Evolutionary conservation across 2,113 vertebrate species (phyloP).

Genomic region (Bujurquina vittata): DNA sequence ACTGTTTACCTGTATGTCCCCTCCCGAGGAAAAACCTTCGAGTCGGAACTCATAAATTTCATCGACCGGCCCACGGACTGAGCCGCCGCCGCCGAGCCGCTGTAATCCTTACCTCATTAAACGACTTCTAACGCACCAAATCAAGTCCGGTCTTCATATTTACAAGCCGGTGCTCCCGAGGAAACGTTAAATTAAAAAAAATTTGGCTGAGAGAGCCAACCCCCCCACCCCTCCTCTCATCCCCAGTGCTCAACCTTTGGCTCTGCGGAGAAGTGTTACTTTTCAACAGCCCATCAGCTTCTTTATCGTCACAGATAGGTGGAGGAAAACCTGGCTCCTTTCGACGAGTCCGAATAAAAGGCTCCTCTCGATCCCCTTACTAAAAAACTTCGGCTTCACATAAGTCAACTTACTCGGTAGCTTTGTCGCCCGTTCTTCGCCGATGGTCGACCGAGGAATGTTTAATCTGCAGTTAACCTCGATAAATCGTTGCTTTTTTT

Average conservation of each 20-base stretch:
- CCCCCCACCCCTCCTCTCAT: conserved; percentile 42
- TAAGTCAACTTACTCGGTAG: conserved; percentile 81
- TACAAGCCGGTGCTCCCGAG: conserved; percentile 14
- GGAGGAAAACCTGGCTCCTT: conserved; percentile 81
- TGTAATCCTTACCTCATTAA: conserved; percentile 69
- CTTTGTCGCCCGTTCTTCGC: conserved; percentile 69
- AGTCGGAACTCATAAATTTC: conserved; percentile 66
- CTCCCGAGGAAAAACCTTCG: conserved; percentile 45
- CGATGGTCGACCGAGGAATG: conserved; percentile 65
- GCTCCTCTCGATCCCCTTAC: conserved; percentile 70
- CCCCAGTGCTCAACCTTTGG: conserved; percentile 74
- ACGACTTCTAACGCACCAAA: conserved; percentile 50
- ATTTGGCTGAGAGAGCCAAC: conserved; percentile 16
- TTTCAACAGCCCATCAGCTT: conserved; percentile 81
- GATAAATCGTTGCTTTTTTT: conserved; percentile 80
- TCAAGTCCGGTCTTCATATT: conserved; percentile 41
- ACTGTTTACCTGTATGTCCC: conserved; percentile 63
- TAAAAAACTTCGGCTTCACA: conserved; percentile 75
- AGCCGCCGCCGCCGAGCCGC: conserved; percentile 53
- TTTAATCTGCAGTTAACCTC: conserved; percentile 78
- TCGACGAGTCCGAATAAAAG: conserved; percentile 80
- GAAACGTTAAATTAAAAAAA: conserved; percentile 55
- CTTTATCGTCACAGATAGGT: conserved; percentile 80
- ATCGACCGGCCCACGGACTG: conserved; percentile 64
- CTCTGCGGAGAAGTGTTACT: conserved; percentile 82